Evolutionary conservation across 2,797 vertebrate genomes (phyloP).

Genomic region (Gambusia yucatana): DNA sequence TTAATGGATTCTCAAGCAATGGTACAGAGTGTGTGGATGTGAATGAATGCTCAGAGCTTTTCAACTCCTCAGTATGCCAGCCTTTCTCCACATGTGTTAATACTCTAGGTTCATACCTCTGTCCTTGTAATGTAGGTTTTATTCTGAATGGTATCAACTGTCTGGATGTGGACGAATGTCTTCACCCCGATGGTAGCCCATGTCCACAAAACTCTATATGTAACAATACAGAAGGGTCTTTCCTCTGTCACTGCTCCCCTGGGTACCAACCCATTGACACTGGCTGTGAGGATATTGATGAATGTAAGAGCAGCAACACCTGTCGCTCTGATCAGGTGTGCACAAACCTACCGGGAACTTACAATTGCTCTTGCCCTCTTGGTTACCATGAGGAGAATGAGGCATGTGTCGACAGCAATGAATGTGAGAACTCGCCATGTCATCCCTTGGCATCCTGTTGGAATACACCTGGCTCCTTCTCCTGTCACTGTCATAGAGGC

Average conservation of each 20-base stretch:
- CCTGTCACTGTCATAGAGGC: slow-evolving; percentile 80
- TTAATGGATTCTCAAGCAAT: slow-evolving; percentile 78
- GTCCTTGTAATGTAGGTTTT: slow-evolving; percentile 81
- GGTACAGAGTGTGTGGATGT: slow-evolving; percentile 77
- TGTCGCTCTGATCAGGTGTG: slow-evolving; percentile 83
- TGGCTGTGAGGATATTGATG: slow-evolving; percentile 79
- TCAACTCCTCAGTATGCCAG: slow-evolving; percentile 72
- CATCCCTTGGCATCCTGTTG: slow-evolving; percentile 77
- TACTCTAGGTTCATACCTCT: slow-evolving; percentile 75
- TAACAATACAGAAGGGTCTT: slow-evolving; percentile 79
- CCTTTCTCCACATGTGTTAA: slow-evolving; percentile 79
- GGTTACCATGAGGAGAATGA: slow-evolving; percentile 74
- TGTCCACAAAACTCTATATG: slow-evolving; percentile 80
- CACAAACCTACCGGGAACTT: slow-evolving; percentile 75
- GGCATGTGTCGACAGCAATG: slow-evolving; percentile 79
- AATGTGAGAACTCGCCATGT: slow-evolving; percentile 77
- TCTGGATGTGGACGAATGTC: slow-evolving; percentile 74
- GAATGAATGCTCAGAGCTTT: slow-evolving; percentile 77
- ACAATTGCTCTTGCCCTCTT: slow-evolving; percentile 76
- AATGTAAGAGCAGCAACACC: slow-evolving; percentile 70
- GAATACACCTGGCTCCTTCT: slow-evolving; percentile 82
- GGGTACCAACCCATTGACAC: slow-evolving; percentile 64
- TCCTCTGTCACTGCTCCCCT: slow-evolving; percentile 69
- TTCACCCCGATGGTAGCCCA: slow-evolving; percentile 6
- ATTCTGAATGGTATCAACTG: slow-evolving; percentile 62